These are phyloP conservation scores for Sebastes vulpes DNA, from an alignment of 2,797 vertebrate genomes.

Conservation along the genomic window DNA sequence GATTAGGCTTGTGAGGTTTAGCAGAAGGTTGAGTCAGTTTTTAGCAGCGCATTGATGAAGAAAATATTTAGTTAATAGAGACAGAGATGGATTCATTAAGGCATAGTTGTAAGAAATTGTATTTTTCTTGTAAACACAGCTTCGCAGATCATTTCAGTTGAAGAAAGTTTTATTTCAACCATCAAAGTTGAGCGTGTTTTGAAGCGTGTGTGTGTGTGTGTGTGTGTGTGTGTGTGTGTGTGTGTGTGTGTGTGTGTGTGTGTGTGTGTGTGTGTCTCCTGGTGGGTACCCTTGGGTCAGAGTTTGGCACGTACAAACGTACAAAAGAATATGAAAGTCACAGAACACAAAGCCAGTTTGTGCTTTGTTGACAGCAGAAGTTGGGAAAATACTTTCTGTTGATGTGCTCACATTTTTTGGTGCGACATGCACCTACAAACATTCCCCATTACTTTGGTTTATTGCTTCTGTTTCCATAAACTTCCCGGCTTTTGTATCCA, in stretches of 20 bases:
- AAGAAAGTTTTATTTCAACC: slow-evolving; percentile 2
- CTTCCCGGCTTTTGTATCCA: slow-evolving; percentile 29
- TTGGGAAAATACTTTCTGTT: slow-evolving; percentile 17
- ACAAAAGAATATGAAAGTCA: slow-evolving; percentile 7
- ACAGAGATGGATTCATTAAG: neutral
- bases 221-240: neutral
- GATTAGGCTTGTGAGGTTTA: slow-evolving; percentile 1
- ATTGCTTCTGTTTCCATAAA: slow-evolving; percentile 45
- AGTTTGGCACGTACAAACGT: slow-evolving; percentile 16
- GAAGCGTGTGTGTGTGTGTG: slow-evolving; percentile 6
- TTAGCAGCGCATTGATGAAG: neutral
- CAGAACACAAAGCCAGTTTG: slow-evolving; percentile 23
- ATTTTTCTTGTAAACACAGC: neutral
- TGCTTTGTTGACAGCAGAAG: neutral
- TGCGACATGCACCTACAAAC: slow-evolving; percentile 12
- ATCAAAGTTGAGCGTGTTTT: slow-evolving; percentile 7
- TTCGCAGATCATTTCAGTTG: neutral
- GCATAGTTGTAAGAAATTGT: neutral
- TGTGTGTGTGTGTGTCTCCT: slow-evolving; percentile 9
- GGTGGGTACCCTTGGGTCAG: slow-evolving; percentile 5
- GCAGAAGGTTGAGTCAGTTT: neutral
- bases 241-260: neutral
- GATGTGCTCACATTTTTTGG: slow-evolving; percentile 11
- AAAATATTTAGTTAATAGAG: neutral
- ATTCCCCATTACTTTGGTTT: slow-evolving; percentile 43